Evolutionary conservation across 2,113 vertebrate genomes (phyloP).

Genomic region (Connochaetes taurinus): DNA sequence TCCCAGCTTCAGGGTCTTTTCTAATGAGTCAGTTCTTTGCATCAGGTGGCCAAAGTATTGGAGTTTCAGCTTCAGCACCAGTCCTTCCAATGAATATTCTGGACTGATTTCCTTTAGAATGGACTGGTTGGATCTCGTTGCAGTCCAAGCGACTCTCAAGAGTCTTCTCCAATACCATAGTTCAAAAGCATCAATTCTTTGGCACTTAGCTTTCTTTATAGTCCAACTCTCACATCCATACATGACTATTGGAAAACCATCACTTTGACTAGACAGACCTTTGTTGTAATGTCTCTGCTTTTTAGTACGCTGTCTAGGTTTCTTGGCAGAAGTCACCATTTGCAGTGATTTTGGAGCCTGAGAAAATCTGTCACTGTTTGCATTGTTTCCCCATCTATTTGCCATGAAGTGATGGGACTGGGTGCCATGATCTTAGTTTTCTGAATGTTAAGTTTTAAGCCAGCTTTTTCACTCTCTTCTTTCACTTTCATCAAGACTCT

Average conservation of each 20-base stretch:
- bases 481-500: not conserved
- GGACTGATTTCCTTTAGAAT: not conserved
- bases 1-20: not conserved
- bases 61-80: not conserved
- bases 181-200: not conserved
- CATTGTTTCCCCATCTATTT: not conserved
- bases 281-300: not conserved
- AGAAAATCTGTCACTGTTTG: not conserved
- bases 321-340: not conserved
- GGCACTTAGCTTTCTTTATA: not conserved
- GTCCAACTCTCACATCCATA: not conserved
- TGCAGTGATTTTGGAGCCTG: not conserved
- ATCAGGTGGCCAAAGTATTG: not conserved
- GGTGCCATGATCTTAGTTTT: not conserved
- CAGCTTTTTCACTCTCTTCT: not conserved
- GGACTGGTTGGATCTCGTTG: not conserved
- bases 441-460: not conserved
- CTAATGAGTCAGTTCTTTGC: not conserved
- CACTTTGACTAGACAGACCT: not conserved
- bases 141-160: not conserved
- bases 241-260: not conserved
- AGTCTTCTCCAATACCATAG: not conserved
- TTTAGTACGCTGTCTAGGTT: not conserved
- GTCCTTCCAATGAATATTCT: not conserved
- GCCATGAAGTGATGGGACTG: not conserved